Conservation (phyloP, 2,888 invertebrate genomes). For the Belgica antarctica region DNA sequence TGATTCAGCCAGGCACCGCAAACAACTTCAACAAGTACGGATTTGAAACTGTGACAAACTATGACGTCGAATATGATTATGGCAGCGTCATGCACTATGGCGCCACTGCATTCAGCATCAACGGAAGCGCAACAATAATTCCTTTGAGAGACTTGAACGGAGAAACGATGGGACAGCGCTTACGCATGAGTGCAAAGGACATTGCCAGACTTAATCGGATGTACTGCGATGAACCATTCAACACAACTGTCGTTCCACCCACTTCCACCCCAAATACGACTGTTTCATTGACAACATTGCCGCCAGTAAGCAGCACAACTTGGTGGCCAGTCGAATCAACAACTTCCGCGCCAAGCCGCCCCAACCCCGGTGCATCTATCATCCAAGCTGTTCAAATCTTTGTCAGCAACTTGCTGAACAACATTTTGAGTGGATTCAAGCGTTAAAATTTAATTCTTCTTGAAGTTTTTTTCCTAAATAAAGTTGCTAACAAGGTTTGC, state of each 20-base stretch:
- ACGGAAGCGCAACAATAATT: conserved; percentile 53
- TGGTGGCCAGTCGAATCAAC: not conserved
- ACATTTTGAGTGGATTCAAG: not conserved
- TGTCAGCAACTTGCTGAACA: not conserved
- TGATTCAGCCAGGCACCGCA: conserved; percentile 58
- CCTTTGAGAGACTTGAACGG: conserved; percentile 46
- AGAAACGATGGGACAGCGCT: conserved; percentile 48
- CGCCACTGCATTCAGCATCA: conserved; percentile 53
- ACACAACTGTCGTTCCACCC: not conserved
- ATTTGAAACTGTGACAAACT: conserved; percentile 58
- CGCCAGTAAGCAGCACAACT: not conserved
- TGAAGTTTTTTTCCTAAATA: too few relatives aligned
- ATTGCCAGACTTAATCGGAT: conserved; percentile 48
- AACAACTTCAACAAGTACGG: conserved; percentile 65
- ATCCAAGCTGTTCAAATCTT: not conserved
- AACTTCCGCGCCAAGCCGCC: not conserved
- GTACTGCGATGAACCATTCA: conserved; percentile 47
- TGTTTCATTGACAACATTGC: not conserved
- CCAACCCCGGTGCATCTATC: not conserved
- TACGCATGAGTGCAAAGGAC: conserved; percentile 49
- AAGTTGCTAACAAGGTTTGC: too few relatives aligned
- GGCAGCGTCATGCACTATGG: conserved; percentile 56
- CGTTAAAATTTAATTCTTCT: too few relatives aligned
- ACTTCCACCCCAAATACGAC: not conserved
- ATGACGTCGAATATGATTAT: conserved; percentile 67